Conservation (phyloP, 2,113 vertebrate genomes). For the Engraulis encrasicolus region DNA sequence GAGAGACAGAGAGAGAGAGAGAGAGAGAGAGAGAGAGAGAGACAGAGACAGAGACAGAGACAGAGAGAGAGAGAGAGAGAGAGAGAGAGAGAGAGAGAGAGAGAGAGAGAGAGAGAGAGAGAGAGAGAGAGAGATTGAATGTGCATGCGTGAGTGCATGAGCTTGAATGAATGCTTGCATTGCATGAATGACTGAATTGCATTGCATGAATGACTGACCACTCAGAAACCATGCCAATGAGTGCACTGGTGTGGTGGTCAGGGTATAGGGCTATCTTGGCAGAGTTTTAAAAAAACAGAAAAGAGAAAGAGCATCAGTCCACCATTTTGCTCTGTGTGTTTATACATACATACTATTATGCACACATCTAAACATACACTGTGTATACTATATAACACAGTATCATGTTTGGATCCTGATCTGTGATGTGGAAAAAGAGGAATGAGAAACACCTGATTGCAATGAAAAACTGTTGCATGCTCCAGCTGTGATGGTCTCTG, state of each 20-base stretch:
- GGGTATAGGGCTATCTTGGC: not conserved
- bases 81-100: no score
- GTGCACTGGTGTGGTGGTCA: not conserved
- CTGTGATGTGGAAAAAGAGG: conserved; percentile 32
- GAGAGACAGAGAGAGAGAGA: no score
- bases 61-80: conserved; percentile 22
- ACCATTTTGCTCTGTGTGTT: conserved; percentile 9
- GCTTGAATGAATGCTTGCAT: no score
- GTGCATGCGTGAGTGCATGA: no score
- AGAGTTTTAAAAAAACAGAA: not conserved
- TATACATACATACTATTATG: no score
- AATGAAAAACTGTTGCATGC: conserved; percentile 26
- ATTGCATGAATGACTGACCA: no score
- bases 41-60: conserved; percentile 25
- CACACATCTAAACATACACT: no score
- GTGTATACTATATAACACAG: conserved; percentile 40
- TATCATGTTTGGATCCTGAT: conserved; percentile 38
- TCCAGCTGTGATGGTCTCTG: not conserved
- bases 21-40: no score
- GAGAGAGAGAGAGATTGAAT: no score
- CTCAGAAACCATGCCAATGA: no score
- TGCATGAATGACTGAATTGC: no score
- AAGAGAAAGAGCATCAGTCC: not conserved
- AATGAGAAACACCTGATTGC: conserved; percentile 25
- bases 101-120: no score